Conservation (phyloP, 1,140 invertebrate species). For the Trinorchestia longiramus region DNA sequence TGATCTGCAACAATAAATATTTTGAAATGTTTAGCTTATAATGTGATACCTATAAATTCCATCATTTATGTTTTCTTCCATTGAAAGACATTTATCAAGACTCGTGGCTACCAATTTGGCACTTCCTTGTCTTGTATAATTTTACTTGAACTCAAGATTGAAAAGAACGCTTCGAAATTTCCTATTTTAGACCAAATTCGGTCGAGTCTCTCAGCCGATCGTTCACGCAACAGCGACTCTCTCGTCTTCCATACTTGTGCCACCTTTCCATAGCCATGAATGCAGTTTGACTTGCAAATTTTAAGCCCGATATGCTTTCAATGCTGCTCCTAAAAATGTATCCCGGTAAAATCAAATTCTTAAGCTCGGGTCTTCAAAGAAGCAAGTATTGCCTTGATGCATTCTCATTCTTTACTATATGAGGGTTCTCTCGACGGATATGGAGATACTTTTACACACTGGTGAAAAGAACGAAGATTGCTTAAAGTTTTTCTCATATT, state of each 20-base stretch:
- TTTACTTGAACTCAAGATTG: background rate
- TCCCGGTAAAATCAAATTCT: constrained; percentile 32
- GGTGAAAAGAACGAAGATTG: background rate
- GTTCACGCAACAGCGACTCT: background rate
- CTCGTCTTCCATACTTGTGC: background rate
- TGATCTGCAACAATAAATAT: background rate
- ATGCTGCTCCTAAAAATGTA: constrained; percentile 34
- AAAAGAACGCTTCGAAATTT: background rate
- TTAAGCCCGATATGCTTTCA: constrained; percentile 46
- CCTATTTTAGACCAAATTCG: background rate
- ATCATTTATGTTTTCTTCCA: background rate
- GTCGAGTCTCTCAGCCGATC: background rate
- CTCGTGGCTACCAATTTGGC: background rate
- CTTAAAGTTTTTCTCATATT: background rate
- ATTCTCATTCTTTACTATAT: background rate
- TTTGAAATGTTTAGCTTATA: background rate
- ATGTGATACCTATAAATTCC: background rate
- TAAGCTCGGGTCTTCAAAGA: background rate
- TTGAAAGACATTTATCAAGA: background rate
- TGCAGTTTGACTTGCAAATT: constrained; percentile 41
- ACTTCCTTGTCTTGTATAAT: background rate
- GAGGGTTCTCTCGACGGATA: background rate
- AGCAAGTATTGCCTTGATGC: background rate
- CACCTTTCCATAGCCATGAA: constrained; percentile 23
- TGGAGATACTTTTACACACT: background rate